These are phyloP conservation scores for Carlito syrichta DNA, from an alignment of 2,113 vertebrate genomes.

Conservation along the genomic window DNA sequence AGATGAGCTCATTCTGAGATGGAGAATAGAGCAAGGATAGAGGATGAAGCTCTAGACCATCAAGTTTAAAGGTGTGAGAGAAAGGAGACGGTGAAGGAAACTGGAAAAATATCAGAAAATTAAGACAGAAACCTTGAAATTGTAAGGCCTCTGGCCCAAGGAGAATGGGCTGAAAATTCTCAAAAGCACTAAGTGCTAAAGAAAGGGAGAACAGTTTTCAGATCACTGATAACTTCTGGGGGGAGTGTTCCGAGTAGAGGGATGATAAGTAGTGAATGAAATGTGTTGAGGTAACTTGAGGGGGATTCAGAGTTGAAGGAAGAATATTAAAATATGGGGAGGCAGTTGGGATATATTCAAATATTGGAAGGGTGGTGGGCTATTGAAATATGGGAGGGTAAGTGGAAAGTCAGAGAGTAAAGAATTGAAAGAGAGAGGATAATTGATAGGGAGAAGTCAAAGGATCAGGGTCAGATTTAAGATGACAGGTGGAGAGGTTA, in stretches of 20 bases:
- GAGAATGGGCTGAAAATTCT: neutral
- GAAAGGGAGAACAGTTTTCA: neutral
- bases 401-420: neutral
- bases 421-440: neutral
- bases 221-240: neutral
- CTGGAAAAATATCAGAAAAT: neutral
- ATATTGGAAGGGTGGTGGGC: neutral
- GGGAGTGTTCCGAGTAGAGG: slow-evolving; percentile 9
- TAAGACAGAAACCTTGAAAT: neutral
- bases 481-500: neutral
- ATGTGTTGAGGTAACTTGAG: neutral
- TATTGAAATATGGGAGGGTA: neutral
- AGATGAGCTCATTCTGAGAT: neutral
- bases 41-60: neutral
- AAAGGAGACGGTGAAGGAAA: neutral
- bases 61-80: neutral
- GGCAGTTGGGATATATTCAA: too few relatives aligned
- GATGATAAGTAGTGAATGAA: neutral
- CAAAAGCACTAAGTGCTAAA: slow-evolving; percentile 9
- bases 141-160: neutral
- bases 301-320: neutral
- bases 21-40: neutral
- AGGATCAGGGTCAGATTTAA: neutral
- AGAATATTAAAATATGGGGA: too few relatives aligned
- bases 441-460: neutral